Evolutionary conservation across 1,140 invertebrate species (phyloP).

Genomic region (Drosophila guanche): DNA sequence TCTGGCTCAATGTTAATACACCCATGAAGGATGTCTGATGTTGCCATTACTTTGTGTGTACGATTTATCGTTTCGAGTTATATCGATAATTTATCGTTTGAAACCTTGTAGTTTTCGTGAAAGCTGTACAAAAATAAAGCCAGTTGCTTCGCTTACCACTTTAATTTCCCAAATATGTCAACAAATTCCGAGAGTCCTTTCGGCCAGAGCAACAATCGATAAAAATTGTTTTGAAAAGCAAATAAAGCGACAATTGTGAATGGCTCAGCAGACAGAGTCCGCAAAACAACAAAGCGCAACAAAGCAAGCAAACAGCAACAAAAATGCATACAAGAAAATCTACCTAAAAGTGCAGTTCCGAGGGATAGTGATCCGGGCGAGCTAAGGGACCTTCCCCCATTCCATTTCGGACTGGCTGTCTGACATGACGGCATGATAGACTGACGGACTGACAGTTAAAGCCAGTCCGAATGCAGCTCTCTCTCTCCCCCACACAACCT

Average conservation of each 20-base stretch:
- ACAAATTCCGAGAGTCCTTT: conserved; percentile 2
- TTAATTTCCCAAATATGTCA: neutral
- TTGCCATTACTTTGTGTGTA: too few species aligned
- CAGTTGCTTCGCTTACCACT: neutral
- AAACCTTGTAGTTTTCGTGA: neutral
- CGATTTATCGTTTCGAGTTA: too few species aligned
- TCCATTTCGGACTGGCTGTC: too few species aligned
- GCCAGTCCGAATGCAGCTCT: conserved; percentile 62
- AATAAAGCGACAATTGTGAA: conserved; percentile 75
- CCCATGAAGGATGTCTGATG: too few species aligned
- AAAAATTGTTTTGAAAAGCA: conserved; percentile 73
- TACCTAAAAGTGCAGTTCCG: conserved; percentile 68
- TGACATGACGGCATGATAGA: conserved; percentile 29
- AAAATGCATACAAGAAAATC: conserved; percentile 37
- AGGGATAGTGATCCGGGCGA: conserved; percentile 45
- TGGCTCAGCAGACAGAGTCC: conserved; percentile 50
- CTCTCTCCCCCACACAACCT: neutral
- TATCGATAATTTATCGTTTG: neutral
- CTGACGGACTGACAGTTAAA: conserved; percentile 74
- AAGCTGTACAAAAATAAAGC: too few species aligned
- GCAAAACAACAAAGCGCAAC: conserved; percentile 15
- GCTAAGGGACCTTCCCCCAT: conserved; percentile 8
- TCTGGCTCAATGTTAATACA: too few species aligned
- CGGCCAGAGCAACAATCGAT: conserved; percentile 57
- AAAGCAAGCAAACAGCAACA: conserved; percentile 19